Conservation (phyloP, 2,113 vertebrate species). For the Cryptomyrus ogoouensis region DNA sequence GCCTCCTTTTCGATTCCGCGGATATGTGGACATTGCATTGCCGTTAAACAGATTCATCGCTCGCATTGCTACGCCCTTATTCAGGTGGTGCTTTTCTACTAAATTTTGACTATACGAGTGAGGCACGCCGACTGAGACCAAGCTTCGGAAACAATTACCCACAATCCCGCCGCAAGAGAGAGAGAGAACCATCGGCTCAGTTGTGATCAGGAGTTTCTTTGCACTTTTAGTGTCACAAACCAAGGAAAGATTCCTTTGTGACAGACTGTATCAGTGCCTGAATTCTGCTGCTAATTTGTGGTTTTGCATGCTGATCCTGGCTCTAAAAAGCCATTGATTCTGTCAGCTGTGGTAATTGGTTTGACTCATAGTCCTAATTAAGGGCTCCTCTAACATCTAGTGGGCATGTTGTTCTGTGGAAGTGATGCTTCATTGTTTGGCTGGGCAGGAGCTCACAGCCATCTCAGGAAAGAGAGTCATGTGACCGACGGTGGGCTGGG, state of each 20-base stretch:
- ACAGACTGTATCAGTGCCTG: neutral
- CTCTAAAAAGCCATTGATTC: slow-evolving; percentile 5
- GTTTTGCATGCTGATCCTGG: neutral
- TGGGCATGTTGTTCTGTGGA: neutral
- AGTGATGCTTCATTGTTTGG: neutral
- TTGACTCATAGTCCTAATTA: neutral
- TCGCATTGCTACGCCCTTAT: too few relatives aligned
- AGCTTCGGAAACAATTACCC: too few relatives aligned
- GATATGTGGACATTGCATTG: too few relatives aligned
- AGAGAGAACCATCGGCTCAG: too few relatives aligned
- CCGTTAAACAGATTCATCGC: too few relatives aligned
- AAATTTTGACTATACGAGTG: too few relatives aligned
- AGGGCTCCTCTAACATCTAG: neutral
- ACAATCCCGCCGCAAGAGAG: too few relatives aligned
- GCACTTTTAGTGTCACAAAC: neutral
- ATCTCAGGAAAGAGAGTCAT: neutral
- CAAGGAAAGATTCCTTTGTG: neutral
- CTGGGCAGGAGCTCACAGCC: neutral
- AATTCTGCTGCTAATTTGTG: neutral
- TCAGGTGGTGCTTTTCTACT: too few relatives aligned
- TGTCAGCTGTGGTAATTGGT: neutral
- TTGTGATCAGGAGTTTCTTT: neutral
- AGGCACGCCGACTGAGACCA: too few relatives aligned
- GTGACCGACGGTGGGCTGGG: neutral
- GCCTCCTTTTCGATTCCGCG: too few relatives aligned